Evolutionary conservation across 2,888 invertebrate species (phyloP).

Genomic region (Tanaodytes sp.): DNA sequence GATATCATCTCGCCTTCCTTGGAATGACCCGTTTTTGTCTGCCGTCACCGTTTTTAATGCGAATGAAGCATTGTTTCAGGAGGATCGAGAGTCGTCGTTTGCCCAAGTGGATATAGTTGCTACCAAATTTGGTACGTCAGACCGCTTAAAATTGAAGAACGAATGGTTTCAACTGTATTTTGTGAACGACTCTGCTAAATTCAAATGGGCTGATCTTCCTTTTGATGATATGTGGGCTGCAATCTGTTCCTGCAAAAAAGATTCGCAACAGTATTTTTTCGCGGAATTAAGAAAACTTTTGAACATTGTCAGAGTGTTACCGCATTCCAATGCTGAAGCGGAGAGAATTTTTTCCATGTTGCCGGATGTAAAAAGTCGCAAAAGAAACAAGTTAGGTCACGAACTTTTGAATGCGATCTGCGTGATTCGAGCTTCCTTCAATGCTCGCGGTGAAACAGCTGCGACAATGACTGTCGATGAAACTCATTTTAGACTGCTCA

Average conservation of each 20-base stretch:
- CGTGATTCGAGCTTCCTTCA: too few species aligned
- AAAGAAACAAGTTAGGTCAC: too few species aligned
- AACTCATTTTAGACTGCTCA: too few species aligned
- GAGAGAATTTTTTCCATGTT: not conserved
- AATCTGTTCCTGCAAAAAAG: not conserved
- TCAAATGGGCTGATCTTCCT: not conserved
- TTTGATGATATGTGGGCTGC: constrained; percentile 18
- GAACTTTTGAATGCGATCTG: too few species aligned
- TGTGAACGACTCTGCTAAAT: not conserved
- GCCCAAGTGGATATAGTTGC: not conserved
- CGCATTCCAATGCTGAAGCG: not conserved
- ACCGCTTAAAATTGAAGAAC: not conserved
- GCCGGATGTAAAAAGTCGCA: not conserved
- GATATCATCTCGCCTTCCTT: constrained; percentile 9
- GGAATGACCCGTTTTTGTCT: not conserved
- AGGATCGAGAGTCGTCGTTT: not conserved
- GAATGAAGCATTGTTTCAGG: constrained; percentile 1
- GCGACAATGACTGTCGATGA: too few species aligned
- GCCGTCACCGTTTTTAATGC: too few species aligned
- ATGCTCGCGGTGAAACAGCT: too few species aligned
- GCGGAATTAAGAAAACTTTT: not conserved
- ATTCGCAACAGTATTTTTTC: not conserved
- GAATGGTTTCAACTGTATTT: constrained; percentile 10
- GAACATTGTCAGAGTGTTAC: not conserved
- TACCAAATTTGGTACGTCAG: too few species aligned